Conservation (phyloP, 2,888 invertebrate genomes). For the Acanthacorydalis orientalis region DNA sequence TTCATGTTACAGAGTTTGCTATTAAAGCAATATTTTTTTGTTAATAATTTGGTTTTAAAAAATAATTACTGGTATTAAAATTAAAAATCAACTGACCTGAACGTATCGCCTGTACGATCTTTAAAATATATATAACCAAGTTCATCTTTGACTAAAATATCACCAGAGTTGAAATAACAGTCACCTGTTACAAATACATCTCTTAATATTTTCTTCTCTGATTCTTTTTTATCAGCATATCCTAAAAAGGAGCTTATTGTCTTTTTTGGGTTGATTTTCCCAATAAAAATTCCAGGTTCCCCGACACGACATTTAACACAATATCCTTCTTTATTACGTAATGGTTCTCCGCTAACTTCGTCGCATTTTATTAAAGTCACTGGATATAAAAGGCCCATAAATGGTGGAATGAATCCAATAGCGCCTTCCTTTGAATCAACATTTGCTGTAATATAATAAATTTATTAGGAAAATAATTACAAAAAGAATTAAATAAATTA, state of each 20-base stretch:
- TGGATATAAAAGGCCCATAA: slow-evolving; percentile 38
- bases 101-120: slow-evolving; percentile 77
- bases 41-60: background rate
- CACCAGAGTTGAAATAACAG: slow-evolving; percentile 77
- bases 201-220: slow-evolving; percentile 50
- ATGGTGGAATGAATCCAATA: slow-evolving; percentile 73
- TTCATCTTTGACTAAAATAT: slow-evolving; percentile 79
- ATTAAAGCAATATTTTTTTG: background rate
- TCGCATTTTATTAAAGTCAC: slow-evolving; percentile 47
- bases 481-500: too few relatives aligned
- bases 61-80: background rate
- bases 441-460: slow-evolving; percentile 49
- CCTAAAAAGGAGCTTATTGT: slow-evolving; percentile 48
- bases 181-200: slow-evolving; percentile 73
- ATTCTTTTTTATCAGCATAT: slow-evolving; percentile 47
- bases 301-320: slow-evolving; percentile 70
- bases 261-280: slow-evolving; percentile 43
- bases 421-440: slow-evolving; percentile 79
- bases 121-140: slow-evolving; percentile 87
- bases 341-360: slow-evolving; percentile 52
- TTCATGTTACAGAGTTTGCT: background rate
- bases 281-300: slow-evolving; percentile 73
- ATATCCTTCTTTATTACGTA: slow-evolving; percentile 52
- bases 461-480: too few relatives aligned
- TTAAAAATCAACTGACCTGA: slow-evolving; percentile 28